Base-by-base conservation (phyloP, 1,140 invertebrate species). In the Spodoptera frugiperda region DNA sequence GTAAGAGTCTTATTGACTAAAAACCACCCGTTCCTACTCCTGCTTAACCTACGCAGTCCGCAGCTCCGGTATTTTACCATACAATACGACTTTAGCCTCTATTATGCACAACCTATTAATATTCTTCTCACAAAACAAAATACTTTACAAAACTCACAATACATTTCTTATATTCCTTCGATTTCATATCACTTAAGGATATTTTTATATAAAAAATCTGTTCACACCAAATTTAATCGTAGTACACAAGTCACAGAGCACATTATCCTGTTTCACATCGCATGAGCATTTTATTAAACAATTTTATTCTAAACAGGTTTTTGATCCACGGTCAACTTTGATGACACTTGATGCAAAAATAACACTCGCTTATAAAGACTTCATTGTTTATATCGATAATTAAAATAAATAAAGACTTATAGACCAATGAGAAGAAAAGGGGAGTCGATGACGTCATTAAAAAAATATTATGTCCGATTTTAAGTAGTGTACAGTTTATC, bases 281-380 rank as follows among this genome's bases (percentile, higher is more conserved):
- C 6, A 17, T 8, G 12, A 39, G 2, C 14, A 59, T n/a, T 33
- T 15, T 17, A 39, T n/a, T 68, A 51, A 51, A 68, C 49, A 51
- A 68, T 30, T 30, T 30, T 19, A 15, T 68, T 51, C n/a, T 49
- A 51, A 68, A 51, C 19, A 48, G 8, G 30, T 15, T 25, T 17
- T 30, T n/a, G 25, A 2, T 8, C 49, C 19, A 68, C 65, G 65
- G 25, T 68, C 19, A 25, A 51, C 19, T 68, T 44, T 17, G 57
- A 61, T 61, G 57, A 61, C 57, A 61, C 33, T 44, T 61, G 8
- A 33, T n/a, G 39, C 57, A 44, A 44, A 44, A 61, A 61, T 61
- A 61, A 61, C 6, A 15, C 30, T 44, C 33, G 17, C 9, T 3
- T 30, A 14, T 33, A 15, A n/a, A 44, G 39, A 44, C 33, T 4